Evolutionary conservation across 2,888 invertebrate genomes (phyloP).

Genomic region (Physocephala rufipes): DNA sequence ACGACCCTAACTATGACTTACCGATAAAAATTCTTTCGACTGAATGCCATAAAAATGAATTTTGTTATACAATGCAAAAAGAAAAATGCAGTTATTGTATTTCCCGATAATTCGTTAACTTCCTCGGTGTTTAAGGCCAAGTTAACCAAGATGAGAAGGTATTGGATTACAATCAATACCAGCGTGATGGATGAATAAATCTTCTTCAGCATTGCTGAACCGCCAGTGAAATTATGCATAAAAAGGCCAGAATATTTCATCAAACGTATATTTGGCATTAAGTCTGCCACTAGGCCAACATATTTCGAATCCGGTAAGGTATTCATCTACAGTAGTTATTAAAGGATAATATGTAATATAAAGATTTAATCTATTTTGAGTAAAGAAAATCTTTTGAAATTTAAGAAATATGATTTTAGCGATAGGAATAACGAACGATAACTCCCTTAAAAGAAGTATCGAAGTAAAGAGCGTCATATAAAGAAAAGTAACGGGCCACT

Average conservation of each 20-base stretch:
- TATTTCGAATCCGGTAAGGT: conserved; percentile 55
- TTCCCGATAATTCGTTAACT: conserved; percentile 78
- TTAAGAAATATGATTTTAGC: too few species aligned
- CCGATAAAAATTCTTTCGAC: conserved; percentile 80
- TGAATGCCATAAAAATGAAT: conserved; percentile 76
- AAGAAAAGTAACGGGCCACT: too few species aligned
- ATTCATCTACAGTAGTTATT: conserved; percentile 42
- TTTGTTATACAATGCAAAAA: conserved; percentile 82
- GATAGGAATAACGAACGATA: too few species aligned
- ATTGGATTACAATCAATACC: conserved; percentile 72
- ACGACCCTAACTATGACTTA: conserved; percentile 54
- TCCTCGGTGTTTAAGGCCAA: conserved; percentile 78
- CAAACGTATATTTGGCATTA: conserved; percentile 82
- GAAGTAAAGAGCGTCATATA: too few species aligned
- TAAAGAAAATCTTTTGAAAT: too few species aligned
- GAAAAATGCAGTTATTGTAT: conserved; percentile 84
- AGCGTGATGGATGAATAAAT: conserved; percentile 72
- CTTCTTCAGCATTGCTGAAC: conserved; percentile 71
- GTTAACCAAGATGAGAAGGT: conserved; percentile 72
- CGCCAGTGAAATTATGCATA: conserved; percentile 79
- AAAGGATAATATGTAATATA: not conserved
- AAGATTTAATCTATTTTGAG: too few species aligned
- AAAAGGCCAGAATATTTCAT: conserved; percentile 83
- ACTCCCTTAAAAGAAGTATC: too few species aligned
- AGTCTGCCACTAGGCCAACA: conserved; percentile 80